phyloP scores from a whole-genome alignment of 53 echinoderm and acorn worm species.

The Paracentrotus lividus region DNA sequence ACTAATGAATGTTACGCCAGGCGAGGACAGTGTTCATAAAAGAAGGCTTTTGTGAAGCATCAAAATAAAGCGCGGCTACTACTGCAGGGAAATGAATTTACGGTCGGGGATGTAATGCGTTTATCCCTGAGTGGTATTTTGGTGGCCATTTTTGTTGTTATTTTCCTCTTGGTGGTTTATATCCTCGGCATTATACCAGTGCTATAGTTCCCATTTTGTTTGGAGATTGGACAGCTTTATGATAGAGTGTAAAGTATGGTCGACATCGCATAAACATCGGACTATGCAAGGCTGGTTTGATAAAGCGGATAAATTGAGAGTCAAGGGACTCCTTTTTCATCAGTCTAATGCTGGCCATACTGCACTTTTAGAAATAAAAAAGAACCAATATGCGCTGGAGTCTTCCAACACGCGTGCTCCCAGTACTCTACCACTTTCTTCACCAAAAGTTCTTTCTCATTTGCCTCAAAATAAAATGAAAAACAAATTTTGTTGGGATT shows the following conservation, averaged over 20 bases:
- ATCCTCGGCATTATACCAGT: neutral
- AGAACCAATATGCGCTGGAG: neutral
- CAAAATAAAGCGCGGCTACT: neutral
- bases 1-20: slow-evolving; percentile 45
- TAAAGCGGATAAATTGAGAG: slow-evolving; percentile 29
- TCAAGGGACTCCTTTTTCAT: slow-evolving; percentile 25
- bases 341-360: neutral
- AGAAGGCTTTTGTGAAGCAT: slow-evolving; percentile 1
- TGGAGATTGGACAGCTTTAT: neutral
- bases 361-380: slow-evolving; percentile 5
- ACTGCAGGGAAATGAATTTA: slow-evolving; percentile 24
- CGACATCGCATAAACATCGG: neutral
- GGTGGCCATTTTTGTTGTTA: neutral
- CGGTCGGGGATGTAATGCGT: slow-evolving; percentile 12
- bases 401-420: neutral
- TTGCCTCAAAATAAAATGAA: neutral
- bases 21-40: slow-evolving; percentile 31
- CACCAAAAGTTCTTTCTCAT: neutral
- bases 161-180: neutral
- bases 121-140: slow-evolving; percentile 16
- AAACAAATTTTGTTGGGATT: no score
- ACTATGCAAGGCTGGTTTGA: slow-evolving; percentile 5
- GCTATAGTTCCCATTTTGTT: slow-evolving; percentile 4
- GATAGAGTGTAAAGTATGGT: neutral
- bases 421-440: neutral